phyloP scores from a whole-genome alignment of 1,140 invertebrate species.

The Hirudo medicinalis region DNA sequence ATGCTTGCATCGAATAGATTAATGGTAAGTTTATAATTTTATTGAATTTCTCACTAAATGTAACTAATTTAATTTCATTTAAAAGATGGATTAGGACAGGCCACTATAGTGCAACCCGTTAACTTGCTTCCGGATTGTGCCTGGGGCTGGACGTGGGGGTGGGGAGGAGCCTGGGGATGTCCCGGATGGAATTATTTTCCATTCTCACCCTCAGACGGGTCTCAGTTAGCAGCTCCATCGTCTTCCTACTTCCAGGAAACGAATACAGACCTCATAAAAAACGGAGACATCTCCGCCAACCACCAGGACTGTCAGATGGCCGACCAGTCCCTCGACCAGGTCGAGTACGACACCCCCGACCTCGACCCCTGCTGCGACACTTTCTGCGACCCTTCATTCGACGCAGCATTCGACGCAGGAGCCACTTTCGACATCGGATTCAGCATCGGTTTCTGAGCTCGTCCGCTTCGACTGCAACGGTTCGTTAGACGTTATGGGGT shows the following conservation, averaged over 20 bases:
- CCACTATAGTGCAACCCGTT: too few species aligned
- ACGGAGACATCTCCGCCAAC: background rate
- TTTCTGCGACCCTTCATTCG: slow-evolving; percentile 14
- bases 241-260: background rate
- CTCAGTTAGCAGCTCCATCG: background rate
- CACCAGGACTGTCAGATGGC: background rate
- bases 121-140: background rate
- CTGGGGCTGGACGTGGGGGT: slow-evolving; percentile 20
- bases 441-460: slow-evolving; percentile 12
- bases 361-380: slow-evolving; percentile 3
- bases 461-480: too few species aligned
- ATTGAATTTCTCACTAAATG: too few species aligned
- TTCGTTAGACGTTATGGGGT: too few species aligned
- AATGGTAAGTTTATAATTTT: too few species aligned
- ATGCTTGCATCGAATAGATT: too few species aligned
- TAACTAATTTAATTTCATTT: too few species aligned
- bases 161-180: slow-evolving; percentile 23
- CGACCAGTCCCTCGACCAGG: background rate
- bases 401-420: slow-evolving; percentile 9
- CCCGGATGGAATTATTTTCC: slow-evolving; percentile 18
- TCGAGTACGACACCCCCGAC: slow-evolving; percentile 12
- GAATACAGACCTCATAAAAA: background rate
- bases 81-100: too few species aligned
- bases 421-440: slow-evolving; percentile 10
- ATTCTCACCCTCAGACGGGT: background rate